Evolutionary conservation across 2,888 invertebrate genomes (phyloP), one percentile per base, ranked within the genome.

Genomic region (Hirtodrosophila histrioides): DNA sequence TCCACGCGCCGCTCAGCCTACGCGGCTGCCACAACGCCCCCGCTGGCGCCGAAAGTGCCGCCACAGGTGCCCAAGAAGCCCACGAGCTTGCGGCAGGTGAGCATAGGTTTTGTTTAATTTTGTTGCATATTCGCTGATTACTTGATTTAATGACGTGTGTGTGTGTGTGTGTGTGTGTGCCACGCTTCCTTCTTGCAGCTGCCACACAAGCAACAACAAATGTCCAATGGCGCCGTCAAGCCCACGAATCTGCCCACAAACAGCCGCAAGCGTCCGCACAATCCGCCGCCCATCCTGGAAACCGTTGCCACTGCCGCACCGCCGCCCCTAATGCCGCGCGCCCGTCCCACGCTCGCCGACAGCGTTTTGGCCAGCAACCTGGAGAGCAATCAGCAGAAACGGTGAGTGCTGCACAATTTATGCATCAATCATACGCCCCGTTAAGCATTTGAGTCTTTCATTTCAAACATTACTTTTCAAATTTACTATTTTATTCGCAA

Each of bases 11-110:
- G 90, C 62, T 24, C 84, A 27, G 74, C 78, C 72, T 77, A 83
- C 84, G 36, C 57, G 48, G 67, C 51, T 62, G 69, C 63, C 55
- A 58, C 55, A 36, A 70, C 81, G 24, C 67, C 81, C 48, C 66
- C 74, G 45, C 49, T 69, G 54, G 90, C 91, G 41, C 91, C 92
- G 1, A 82, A 91, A 45, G 85, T 91, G 58, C 91, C 92, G 33
- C 92, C 92, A 3, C 83, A 91, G 51, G 86, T 91, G 64, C 89
- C 92, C 55, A 91, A 90, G 57, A 92, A 92, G 69, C 92, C 91
- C 27, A 78, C 86, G 12, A 84, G 81, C 54, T 64, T 90, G 69
- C 73, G 90, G 54, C 91, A 91, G 72, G 84, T 88, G 86, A 73
- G 89, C 60, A 24, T 31, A 6, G 31, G 9, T 31, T 31, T 31